These are phyloP conservation scores for Rousettus leschenaultii DNA, from an alignment of 2,113 vertebrate genomes.

Conservation along the genomic window DNA sequence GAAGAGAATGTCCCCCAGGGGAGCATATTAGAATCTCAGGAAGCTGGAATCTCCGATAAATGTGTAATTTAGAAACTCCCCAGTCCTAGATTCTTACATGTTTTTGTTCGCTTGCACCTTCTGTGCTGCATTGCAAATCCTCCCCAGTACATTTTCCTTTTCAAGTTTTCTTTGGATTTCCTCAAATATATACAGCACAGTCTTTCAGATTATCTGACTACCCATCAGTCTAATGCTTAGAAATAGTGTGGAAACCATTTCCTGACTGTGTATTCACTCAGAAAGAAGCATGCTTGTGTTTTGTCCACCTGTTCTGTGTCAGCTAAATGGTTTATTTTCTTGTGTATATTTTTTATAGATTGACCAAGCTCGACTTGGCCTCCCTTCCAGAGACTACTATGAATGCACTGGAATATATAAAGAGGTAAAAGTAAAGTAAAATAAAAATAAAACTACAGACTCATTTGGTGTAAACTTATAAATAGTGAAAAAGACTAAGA, in stretches of 20 bases:
- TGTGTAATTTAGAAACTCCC: neutral
- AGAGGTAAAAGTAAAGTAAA: conserved; percentile 83
- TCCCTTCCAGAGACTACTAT: conserved; percentile 94
- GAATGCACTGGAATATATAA: conserved; percentile 88
- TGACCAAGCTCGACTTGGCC: conserved; percentile 92
- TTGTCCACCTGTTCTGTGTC: neutral
- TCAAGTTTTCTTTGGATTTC: neutral
- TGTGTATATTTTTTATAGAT: conserved; percentile 81
- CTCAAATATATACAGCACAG: neutral
- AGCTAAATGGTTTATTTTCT: neutral
- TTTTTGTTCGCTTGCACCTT: neutral
- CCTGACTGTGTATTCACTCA: neutral
- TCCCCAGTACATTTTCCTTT: neutral
- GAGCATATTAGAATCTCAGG: neutral
- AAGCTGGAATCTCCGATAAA: neutral
- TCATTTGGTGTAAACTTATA: neutral
- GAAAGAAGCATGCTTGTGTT: neutral
- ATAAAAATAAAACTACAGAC: neutral
- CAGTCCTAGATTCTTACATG: neutral
- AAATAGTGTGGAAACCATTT: neutral
- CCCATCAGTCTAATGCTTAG: neutral
- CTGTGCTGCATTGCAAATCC: neutral
- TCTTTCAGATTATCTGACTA: neutral
- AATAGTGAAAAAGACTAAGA: neutral
- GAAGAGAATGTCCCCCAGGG: neutral